Evolutionary conservation across 2,888 invertebrate species (phyloP), one percentile per base, ranked within the genome.

Genomic region (Drosophila niveifrons): DNA sequence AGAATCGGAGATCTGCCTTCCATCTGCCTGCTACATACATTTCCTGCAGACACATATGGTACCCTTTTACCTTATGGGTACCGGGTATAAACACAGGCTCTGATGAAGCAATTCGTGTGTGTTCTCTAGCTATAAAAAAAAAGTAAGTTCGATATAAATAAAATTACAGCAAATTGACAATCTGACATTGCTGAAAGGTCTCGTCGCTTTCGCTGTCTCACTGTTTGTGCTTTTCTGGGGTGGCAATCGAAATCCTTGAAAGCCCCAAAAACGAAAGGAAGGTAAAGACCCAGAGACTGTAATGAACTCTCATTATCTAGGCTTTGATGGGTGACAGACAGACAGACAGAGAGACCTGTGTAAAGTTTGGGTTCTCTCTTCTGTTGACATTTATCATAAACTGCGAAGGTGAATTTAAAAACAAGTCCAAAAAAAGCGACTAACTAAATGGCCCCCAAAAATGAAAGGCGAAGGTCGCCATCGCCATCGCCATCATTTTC

Each of bases 321-420:
- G 47, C 23, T 53, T 61, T 48, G 47, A 47, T 53, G 53, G 39
- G 29, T 10, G 36, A 46, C 23, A 23, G 23, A 56, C 15, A 23
- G 23, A 56, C 15, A 23, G 23, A 23, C 13, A 56, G n/a, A 23
- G 23, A 23, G 23, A 46, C 15, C 15, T 6, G 28, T 36, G 13
- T 13, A 23, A 23, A 23, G 23, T 23, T 23, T 23, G 23, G 23
- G 23, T 23, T 23, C 23, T 6, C 1, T 23, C 23, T 23, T 58
- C 39, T 52, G 13, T 17, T 59, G 65, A 66, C 65, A 66, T 52
- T 59, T 41, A 31, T 52, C 23, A 66, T 52, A 64, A 50, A 44
- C 28, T 31, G 23, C 36, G 36, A 41, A 46, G 34, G 34, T 23
- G 44, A 56, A 46, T 23, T 56, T 46, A 44, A 56, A 56, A 56